Evolutionary conservation across 2,888 invertebrate genomes (phyloP), one percentile per base, ranked within the genome.

Genomic region (Unio pictorum): DNA sequence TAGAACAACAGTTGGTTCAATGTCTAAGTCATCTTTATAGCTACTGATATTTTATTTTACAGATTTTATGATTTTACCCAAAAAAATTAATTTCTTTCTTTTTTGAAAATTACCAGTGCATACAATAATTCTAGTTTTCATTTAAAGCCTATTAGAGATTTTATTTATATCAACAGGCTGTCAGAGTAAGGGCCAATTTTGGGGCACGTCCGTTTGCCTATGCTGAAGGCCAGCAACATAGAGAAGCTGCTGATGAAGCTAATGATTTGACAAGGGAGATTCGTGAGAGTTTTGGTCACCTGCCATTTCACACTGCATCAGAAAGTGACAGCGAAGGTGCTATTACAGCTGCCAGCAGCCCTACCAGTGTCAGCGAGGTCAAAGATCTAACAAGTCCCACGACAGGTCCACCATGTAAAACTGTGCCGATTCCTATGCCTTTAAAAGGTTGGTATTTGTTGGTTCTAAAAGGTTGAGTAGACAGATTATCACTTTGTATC

Each of bases 171-270:
- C 45, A 45, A 28, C 78, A 88, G 88, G 85, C 85, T 70, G 86
- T 87, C 45, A 79, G 88, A 66, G 83, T 90, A 45, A 84, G 84
- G 68, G 89, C 89, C 23, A 90, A 90, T 78, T 89, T 90, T 82
- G 90, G 90, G 66, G 81, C 87, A 1, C 75, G 86, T 20, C 84
- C 88, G 17, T 90, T 89, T 77, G 84, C 86, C 6, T 89, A 84
- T 71, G 87, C 88, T 54, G 88, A 89, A 67, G 89, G 89, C 56
- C 86, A 85, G 63, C 84, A 87, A 67, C 89, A 89, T 71, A 64
- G 86, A 11, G 88, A 87, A 65, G 87, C 88, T 17, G 88, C 88
- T 7, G 88, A 89, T 72, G 87, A 85, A 57, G 87, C 84, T n/a
- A 82, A 84, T 68, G 89, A 89, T 71, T 73, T 87, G 61, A 86